Percentiles rank a stretch among this genome's conserved stretches.
Conservation (phyloP, 2,888 invertebrate species). For the Sesia apiformis region DNA sequence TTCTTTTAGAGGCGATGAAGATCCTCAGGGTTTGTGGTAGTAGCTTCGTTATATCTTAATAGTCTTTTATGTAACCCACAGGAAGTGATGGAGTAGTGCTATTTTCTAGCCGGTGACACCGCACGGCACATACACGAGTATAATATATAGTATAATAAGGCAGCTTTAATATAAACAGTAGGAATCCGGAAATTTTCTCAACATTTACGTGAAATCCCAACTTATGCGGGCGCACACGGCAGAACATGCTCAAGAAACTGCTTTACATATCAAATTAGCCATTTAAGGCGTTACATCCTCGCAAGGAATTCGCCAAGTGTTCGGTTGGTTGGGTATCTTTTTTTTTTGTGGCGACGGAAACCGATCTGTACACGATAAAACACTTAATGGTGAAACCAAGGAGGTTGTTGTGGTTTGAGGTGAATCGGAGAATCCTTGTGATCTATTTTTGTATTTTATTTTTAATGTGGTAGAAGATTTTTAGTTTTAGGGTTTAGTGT, state of each 20-base stretch:
- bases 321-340: background rate
- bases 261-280: background rate
- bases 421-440: background rate
- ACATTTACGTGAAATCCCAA: background rate
- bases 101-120: no score
- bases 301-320: background rate
- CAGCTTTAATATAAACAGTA: background rate
- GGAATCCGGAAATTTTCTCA: background rate
- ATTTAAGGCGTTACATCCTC: background rate
- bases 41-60: no score
- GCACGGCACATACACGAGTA: no score
- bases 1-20: no score
- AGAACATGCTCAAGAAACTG: background rate
- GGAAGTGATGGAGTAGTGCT: no score
- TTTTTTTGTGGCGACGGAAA: background rate
- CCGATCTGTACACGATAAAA: slow-evolving; percentile 2
- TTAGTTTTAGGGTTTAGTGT: no score
- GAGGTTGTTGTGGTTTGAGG: slow-evolving; percentile 3
- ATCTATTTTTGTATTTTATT: no score
- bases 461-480: no score
- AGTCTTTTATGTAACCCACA: no score
- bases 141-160: no score
- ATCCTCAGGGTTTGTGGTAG: no score
- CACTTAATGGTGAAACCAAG: slow-evolving; percentile 1
- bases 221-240: background rate